Conservation (phyloP, 2,797 vertebrate genomes). For the Balearica regulorum region DNA sequence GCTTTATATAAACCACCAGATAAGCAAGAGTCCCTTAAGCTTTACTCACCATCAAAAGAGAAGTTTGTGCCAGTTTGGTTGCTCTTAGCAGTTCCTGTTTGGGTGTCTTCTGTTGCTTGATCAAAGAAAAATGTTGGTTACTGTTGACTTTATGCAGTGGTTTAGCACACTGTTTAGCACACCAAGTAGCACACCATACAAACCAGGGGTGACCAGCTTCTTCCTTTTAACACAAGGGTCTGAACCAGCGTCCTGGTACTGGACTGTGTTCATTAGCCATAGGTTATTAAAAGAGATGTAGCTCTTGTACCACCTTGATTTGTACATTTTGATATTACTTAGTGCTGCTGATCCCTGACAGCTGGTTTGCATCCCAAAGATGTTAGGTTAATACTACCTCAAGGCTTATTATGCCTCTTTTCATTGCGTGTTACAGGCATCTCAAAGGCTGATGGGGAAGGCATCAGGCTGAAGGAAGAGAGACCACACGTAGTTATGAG, state of each 20-base stretch:
- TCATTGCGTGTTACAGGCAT: neutral
- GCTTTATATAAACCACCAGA: neutral
- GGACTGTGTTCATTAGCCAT: neutral
- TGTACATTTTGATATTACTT: neutral
- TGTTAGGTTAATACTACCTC: neutral
- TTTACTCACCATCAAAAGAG: neutral
- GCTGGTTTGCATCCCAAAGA: neutral
- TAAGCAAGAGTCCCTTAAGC: neutral
- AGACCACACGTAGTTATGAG: rapidly evolving
- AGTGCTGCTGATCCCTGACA: neutral
- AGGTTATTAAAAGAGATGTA: neutral
- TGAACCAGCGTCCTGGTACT: neutral
- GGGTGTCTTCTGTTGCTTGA: neutral
- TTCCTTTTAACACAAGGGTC: neutral
- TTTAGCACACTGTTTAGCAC: neutral
- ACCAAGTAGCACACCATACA: neutral
- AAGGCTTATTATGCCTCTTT: neutral
- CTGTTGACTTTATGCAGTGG: neutral
- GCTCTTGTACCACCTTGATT: neutral
- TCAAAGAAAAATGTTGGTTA: neutral
- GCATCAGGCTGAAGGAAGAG: neutral
- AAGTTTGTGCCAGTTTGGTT: neutral
- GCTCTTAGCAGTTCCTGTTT: neutral
- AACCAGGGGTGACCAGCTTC: neutral
- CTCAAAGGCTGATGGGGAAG: neutral